phyloP scores from a whole-genome alignment of 2,888 invertebrate species.

The Leptopterna dolabrata region DNA sequence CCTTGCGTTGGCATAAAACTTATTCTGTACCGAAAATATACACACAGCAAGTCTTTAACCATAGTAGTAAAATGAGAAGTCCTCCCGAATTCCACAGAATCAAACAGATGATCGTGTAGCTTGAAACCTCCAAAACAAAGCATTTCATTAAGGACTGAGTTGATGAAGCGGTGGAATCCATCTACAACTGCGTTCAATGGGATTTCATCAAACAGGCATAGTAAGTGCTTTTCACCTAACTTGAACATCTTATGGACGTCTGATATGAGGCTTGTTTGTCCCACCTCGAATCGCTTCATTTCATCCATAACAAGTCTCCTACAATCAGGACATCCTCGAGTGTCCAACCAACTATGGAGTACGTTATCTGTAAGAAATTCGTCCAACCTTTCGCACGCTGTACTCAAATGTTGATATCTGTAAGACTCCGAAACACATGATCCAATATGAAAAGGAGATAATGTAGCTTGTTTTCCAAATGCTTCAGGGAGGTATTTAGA shows the following conservation, averaged over 20 bases:
- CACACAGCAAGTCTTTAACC: not conserved
- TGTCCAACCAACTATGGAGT: not conserved
- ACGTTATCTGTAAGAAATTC: not conserved
- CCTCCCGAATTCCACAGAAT: slow-evolving; percentile 31
- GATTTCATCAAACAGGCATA: not conserved
- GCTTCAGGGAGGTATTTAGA: not conserved
- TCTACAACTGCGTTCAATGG: not conserved
- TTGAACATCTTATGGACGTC: not conserved
- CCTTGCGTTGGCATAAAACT: not conserved
- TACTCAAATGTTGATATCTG: not conserved
- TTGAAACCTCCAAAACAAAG: not conserved
- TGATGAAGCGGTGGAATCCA: not conserved
- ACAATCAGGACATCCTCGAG: not conserved
- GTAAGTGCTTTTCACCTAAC: not conserved
- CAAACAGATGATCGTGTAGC: slow-evolving; percentile 4
- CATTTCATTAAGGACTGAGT: not conserved
- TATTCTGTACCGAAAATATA: not conserved
- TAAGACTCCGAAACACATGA: not conserved
- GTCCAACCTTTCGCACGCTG: not conserved
- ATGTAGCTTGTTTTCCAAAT: not conserved
- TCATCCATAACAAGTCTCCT: not conserved
- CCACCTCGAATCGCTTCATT: not conserved
- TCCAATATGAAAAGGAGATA: not conserved
- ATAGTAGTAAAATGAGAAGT: not conserved
- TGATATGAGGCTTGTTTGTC: not conserved